These are phyloP conservation scores for Amphipoea oculea DNA, from an alignment of 2,888 invertebrate species.

Conservation along the genomic window DNA sequence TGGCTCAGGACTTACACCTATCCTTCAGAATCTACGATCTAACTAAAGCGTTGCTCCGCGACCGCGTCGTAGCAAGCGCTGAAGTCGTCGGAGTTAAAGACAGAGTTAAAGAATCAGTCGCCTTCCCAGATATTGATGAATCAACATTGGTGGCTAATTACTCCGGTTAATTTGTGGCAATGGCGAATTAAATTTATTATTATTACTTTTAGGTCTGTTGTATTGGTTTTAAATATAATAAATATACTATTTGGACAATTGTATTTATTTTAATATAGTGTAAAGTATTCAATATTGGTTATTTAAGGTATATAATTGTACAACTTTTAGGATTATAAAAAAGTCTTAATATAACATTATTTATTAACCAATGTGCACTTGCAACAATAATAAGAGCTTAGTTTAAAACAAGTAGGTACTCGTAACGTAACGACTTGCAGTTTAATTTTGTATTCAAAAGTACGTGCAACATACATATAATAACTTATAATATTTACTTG, in stretches of 20 bases:
- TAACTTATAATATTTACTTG: not conserved
- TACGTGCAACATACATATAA: not conserved
- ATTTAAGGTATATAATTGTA: slow-evolving; percentile 40
- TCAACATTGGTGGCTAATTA: slow-evolving; percentile 70
- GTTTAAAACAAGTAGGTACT: slow-evolving; percentile 24
- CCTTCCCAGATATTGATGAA: slow-evolving; percentile 62
- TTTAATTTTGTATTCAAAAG: slow-evolving; percentile 8
- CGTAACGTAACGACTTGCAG: not conserved
- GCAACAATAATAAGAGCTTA: slow-evolving; percentile 30
- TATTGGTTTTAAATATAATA: slow-evolving; percentile 44
- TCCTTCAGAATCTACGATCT: slow-evolving; percentile 81
- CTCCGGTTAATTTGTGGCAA: slow-evolving; percentile 54
- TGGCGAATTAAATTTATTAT: slow-evolving; percentile 30
- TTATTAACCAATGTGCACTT: slow-evolving; percentile 41
- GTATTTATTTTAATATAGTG: slow-evolving; percentile 50
- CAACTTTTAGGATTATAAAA: slow-evolving; percentile 50
- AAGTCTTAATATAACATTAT: slow-evolving; percentile 34
- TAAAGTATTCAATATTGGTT: slow-evolving; percentile 48
- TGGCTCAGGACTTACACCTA: slow-evolving; percentile 81
- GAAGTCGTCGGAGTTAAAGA: slow-evolving; percentile 41
- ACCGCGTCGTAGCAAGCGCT: slow-evolving; percentile 63
- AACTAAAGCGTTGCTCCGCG: slow-evolving; percentile 73
- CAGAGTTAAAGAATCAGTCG: slow-evolving; percentile 29
- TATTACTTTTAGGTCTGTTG: not conserved
- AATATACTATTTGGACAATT: slow-evolving; percentile 45